Evolutionary conservation across 2,888 invertebrate species (phyloP).

Genomic region (Dione vanillae): DNA sequence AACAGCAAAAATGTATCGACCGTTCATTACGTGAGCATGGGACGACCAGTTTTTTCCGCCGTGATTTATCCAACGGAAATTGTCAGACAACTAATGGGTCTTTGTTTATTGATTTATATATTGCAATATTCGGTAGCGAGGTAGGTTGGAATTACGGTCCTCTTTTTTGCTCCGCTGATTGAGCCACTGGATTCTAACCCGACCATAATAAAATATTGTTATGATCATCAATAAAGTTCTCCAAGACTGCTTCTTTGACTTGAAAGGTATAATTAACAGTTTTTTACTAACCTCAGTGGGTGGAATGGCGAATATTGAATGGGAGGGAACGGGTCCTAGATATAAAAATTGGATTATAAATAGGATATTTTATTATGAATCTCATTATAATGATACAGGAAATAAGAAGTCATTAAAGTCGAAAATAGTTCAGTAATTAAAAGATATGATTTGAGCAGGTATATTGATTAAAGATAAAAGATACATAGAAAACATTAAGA

Average conservation of each 20-base stretch:
- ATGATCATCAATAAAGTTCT: constrained; percentile 45
- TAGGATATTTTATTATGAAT: constrained; percentile 60
- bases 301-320: constrained; percentile 71
- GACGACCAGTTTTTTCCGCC: constrained; percentile 68
- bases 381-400: constrained; percentile 54
- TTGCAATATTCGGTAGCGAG: constrained; percentile 81
- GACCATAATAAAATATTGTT: constrained; percentile 48
- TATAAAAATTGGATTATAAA: constrained; percentile 54
- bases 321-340: constrained; percentile 62
- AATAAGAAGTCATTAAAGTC: constrained; percentile 41
- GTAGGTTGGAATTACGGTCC: constrained; percentile 65
- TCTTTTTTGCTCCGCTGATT: constrained; percentile 69
- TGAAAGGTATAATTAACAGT: constrained; percentile 63
- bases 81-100: constrained; percentile 82
- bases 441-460: constrained; percentile 36
- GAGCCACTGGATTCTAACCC: constrained; percentile 67
- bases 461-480: constrained; percentile 24
- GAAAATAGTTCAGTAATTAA: constrained; percentile 41
- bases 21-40: constrained; percentile 67
- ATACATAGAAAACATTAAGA: constrained; percentile 27
- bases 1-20: constrained; percentile 53
- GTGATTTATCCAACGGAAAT: constrained; percentile 83
- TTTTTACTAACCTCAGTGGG: constrained; percentile 54
- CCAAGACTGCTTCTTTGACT: constrained; percentile 58
- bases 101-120: constrained; percentile 83